A percentile compares a stretch with the other conserved stretches of the same genome.
Evolutionary conservation across 35 echinoderm and acorn worm genomes (phyloP).

Genomic region (Lytechinus variegatus): DNA sequence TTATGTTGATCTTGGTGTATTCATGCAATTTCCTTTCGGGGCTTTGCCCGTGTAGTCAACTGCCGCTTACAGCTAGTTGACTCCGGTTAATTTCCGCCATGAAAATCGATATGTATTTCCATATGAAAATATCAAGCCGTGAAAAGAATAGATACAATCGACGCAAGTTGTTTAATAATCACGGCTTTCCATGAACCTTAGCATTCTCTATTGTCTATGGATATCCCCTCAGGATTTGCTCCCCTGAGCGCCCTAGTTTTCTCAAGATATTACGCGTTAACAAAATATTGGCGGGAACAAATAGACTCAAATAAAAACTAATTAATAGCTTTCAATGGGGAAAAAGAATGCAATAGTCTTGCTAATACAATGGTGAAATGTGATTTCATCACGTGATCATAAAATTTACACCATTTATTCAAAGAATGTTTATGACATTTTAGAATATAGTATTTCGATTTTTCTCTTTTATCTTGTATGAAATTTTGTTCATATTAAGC

Average conservation of each 20-base stretch:
- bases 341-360: background rate
- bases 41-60: conserved; percentile 27
- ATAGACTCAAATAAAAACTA: background rate
- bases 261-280: background rate
- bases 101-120: conserved; percentile 50
- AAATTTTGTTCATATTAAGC: no score
- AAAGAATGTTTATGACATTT: no score
- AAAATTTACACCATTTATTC: no score
- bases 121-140: conserved; percentile 30
- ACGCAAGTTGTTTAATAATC: conserved; percentile 32
- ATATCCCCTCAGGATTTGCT: background rate
- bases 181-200: background rate
- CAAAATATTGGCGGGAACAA: background rate
- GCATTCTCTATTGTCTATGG: background rate
- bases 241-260: background rate
- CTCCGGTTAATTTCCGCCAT: conserved; percentile 48
- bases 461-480: no score
- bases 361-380: background rate
- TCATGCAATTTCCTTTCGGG: conserved; percentile 46
- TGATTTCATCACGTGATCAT: background rate
- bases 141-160: background rate
- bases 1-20: conserved; percentile 47
- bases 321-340: background rate
- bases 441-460: no score
- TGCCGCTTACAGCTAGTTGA: conserved; percentile 45